Percentiles rank a stretch among this genome's conserved stretches.
Evolutionary conservation across 2,888 invertebrate species (phyloP).

Genomic region (Drosophila helvetica): DNA sequence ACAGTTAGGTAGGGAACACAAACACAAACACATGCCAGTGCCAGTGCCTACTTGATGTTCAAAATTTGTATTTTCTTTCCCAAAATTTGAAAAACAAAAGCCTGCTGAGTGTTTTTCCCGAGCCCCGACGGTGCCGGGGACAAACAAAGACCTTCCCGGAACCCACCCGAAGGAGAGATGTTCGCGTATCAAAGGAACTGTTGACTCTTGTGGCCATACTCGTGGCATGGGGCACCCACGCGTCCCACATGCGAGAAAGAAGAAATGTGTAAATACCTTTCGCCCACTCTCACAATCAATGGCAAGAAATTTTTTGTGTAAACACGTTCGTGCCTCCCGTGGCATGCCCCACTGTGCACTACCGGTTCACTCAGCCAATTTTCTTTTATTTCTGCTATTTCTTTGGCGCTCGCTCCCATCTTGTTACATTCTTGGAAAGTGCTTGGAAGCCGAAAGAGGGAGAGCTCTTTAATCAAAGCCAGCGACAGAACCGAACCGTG

Average conservation of each 20-base stretch:
- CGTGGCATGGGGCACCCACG: conserved; percentile 44
- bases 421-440: conserved; percentile 4
- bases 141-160: conserved; percentile 18
- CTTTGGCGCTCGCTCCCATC: conserved; percentile 19
- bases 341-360: conserved; percentile 9
- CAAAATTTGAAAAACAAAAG: conserved; percentile 1
- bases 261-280: conserved; percentile 41
- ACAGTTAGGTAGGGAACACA: not conserved
- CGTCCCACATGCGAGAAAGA: conserved; percentile 1
- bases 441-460: not conserved
- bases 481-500: conserved; percentile 20
- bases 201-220: conserved; percentile 60
- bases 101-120: not conserved
- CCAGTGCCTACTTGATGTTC: conserved; percentile 8
- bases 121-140: not conserved
- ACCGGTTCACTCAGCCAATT: conserved; percentile 37
- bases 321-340: conserved; percentile 58
- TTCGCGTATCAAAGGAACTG: conserved; percentile 36
- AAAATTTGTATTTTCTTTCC: not conserved
- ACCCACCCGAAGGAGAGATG: conserved; percentile 13
- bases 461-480: conserved; percentile 67
- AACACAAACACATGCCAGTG: not conserved
- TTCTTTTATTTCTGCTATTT: conserved; percentile 35
- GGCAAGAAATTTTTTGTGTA: conserved; percentile 65
- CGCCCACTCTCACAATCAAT: conserved; percentile 62